phyloP scores from a whole-genome alignment of 2,113 vertebrate genomes.

The Catharus bicknelli region DNA sequence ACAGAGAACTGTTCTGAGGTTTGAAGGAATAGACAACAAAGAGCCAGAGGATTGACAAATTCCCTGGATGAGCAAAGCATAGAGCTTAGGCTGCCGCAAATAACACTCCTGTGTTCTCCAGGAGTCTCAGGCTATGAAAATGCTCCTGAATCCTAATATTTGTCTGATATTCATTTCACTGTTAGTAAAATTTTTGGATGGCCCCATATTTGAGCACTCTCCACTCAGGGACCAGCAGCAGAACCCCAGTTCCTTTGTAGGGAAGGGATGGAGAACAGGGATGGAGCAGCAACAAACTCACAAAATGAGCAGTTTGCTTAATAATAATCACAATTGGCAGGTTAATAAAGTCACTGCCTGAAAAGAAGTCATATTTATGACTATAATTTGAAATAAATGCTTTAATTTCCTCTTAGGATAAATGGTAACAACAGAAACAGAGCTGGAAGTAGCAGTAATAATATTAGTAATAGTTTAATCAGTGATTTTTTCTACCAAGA shows the following conservation, averaged over 20 bases:
- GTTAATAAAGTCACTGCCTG: conserved; percentile 5
- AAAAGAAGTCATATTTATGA: conserved; percentile 13
- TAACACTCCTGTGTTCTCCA: background rate
- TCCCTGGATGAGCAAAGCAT: background rate
- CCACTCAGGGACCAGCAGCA: background rate
- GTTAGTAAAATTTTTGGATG: background rate
- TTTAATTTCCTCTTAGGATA: conserved; percentile 15
- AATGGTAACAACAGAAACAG: background rate
- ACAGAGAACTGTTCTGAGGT: background rate
- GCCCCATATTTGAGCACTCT: background rate
- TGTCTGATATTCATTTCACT: background rate
- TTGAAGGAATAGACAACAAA: background rate
- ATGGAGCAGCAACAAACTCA: background rate
- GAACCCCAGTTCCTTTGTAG: background rate
- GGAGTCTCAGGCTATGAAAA: background rate
- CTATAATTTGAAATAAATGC: conserved; percentile 12
- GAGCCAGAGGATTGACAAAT: background rate
- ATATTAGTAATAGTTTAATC: background rate
- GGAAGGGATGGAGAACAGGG: background rate
- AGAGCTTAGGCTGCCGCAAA: background rate
- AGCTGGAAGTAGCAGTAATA: background rate
- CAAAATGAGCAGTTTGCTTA: background rate
- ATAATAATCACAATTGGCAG: conserved; percentile 9
- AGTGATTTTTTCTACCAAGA: background rate
- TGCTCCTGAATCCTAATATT: background rate